Base-by-base conservation (phyloP, 1,140 invertebrate genomes). In the Asbolus verrucosus region DNA sequence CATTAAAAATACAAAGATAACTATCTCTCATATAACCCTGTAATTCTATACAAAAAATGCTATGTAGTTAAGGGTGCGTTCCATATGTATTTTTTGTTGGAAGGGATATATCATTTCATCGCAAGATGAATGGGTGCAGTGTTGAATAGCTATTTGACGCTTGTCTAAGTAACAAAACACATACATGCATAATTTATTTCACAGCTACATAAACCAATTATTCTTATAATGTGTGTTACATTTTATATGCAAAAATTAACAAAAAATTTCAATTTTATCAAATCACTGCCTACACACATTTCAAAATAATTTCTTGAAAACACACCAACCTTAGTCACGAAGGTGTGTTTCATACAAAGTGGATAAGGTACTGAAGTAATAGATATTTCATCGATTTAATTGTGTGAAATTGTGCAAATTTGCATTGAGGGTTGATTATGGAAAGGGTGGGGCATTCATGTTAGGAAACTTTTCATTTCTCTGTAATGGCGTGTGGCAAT, bases 1-100 rank as follows among this genome's bases (percentile, higher is more conserved):
- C 46, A 54, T 54, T 54, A 54, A 54, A 54, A 54, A 54, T 54
- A 54, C 46, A 27, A 27, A 54, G 46, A 54, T 54, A 27, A 54
- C 46, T 21, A 54, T 54, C 46, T 24, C 46, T 24, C 46, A 27
- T 27, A 54, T 54, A 54, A 54, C 21, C 46, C 46, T 54, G 46
- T 54, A 54, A 54, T 54, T 54, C 46, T 54, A 27, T 54, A 54
- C 46, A 54, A 54, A 27, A 54, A 54, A 54, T 27, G 9, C 14
- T 11, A n/a, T n/a, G n/a, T n/a, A n/a, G 19, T 30, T 27, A 54
- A 13, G 46, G 46, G 46, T 54, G 46, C 19, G 21, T 14, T 54
- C 43, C 13, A 50, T 50, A 50, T 19, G 18, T 50, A 27, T 27
- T 46, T n/a, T 46, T 18, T 46, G 15, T 9, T 11, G 6, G 15